Conservation (phyloP, 2,113 vertebrate genomes). For the Oplegnathus fasciatus region DNA sequence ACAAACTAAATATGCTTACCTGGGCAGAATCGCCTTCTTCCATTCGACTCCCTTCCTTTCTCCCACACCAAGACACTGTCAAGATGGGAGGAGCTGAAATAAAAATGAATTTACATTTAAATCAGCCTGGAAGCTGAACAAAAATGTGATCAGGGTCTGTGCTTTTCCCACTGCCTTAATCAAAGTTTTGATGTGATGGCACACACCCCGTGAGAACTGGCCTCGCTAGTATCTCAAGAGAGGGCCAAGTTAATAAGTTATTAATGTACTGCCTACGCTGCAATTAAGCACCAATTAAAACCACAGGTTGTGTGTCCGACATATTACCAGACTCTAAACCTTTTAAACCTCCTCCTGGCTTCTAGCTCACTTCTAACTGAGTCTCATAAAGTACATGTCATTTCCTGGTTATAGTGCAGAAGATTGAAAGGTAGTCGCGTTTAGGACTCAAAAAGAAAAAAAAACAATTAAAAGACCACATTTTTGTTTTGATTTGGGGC, state of each 20-base stretch:
- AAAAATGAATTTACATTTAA: constrained; percentile 85
- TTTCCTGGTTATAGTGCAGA: background rate
- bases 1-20: constrained; percentile 84
- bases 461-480: background rate
- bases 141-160: constrained; percentile 80
- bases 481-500: constrained; percentile 2
- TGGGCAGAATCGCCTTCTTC: constrained; percentile 73
- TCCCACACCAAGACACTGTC: constrained; percentile 64
- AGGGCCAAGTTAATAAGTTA: constrained; percentile 68
- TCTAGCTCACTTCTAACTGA: constrained; percentile 10
- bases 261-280: constrained; percentile 68
- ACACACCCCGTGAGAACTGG: constrained; percentile 55
- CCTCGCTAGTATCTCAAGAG: constrained; percentile 60
- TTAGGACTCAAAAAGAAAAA: background rate
- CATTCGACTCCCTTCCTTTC: constrained; percentile 41
- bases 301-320: constrained; percentile 53
- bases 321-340: constrained; percentile 35
- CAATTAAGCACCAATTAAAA: constrained; percentile 81
- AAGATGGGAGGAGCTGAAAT: constrained; percentile 70
- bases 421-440: background rate
- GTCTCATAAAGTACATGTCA: background rate
- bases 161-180: constrained; percentile 77
- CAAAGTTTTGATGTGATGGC: constrained; percentile 81
- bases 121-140: constrained; percentile 75
- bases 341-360: constrained; percentile 40